Conservation (phyloP, 2,113 vertebrate species). For the Grantiella picta region DNA sequence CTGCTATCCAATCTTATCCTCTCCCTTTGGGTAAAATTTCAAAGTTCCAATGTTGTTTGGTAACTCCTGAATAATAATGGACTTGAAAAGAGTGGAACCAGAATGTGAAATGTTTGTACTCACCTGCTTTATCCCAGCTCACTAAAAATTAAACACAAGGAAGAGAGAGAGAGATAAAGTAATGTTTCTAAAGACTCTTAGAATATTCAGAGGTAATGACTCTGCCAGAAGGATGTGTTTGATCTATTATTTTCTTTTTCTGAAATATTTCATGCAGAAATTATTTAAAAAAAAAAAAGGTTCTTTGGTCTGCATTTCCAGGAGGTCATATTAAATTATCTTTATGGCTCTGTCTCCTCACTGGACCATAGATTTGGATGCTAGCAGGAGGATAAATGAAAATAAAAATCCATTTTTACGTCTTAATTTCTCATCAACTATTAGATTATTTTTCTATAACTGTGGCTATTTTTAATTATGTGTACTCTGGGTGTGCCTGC, state of each 20-base stretch:
- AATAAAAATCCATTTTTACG: neutral
- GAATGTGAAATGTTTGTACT: neutral
- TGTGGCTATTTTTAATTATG: neutral
- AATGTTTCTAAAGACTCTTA: neutral
- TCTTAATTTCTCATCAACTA: neutral
- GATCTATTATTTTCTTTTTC: neutral
- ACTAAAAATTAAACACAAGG: neutral
- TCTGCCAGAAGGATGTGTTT: neutral
- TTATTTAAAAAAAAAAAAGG: neutral
- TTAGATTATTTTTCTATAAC: neutral
- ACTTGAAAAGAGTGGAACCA: neutral
- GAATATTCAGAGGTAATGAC: neutral
- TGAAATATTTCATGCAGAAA: neutral
- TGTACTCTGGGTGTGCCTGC: rapidly evolving
- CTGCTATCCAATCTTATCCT: neutral
- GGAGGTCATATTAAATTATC: neutral
- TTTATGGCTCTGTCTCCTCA: neutral
- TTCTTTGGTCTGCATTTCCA: neutral
- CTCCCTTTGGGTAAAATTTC: neutral
- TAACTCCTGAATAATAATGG: neutral
- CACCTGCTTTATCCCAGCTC: neutral
- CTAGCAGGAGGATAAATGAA: neutral
- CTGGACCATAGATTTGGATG: neutral
- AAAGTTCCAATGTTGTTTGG: neutral
- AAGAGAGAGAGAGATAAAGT: neutral